Conservation (phyloP, 2,888 invertebrate genomes). For the Lithophane ornitopus region DNA sequence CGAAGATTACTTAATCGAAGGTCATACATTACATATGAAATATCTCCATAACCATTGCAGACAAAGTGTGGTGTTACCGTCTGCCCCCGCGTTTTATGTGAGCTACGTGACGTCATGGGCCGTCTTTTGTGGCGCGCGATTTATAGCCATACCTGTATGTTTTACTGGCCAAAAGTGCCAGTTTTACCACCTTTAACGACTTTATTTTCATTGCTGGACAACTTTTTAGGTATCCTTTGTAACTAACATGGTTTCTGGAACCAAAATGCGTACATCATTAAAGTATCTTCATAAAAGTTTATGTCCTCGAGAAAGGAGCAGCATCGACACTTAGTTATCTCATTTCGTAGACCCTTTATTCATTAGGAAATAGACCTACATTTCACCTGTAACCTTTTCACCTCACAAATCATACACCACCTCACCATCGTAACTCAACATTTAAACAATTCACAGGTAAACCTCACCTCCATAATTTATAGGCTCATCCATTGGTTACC, state of each 20-base stretch:
- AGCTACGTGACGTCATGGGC: slow-evolving; percentile 46
- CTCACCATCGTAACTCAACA: slow-evolving; percentile 50
- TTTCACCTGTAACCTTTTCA: slow-evolving; percentile 20
- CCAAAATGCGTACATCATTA: background rate
- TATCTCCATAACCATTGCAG: slow-evolving; percentile 24
- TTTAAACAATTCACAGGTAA: slow-evolving; percentile 52
- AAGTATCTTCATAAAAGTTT: background rate
- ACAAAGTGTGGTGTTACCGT: slow-evolving; percentile 29
- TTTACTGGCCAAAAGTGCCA: slow-evolving; percentile 40
- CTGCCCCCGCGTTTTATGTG: slow-evolving; percentile 39
- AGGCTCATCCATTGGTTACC: slow-evolving; percentile 51
- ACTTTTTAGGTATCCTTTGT: slow-evolving; percentile 6
- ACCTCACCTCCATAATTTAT: slow-evolving; percentile 48
- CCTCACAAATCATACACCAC: slow-evolving; percentile 46
- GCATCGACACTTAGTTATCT: background rate
- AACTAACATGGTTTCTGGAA: background rate
- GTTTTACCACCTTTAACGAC: slow-evolving; percentile 21
- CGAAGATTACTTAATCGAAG: background rate
- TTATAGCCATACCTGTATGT: slow-evolving; percentile 48
- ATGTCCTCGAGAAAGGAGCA: background rate
- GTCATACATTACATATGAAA: background rate
- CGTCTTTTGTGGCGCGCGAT: slow-evolving; percentile 43
- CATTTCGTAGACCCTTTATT: slow-evolving; percentile 29
- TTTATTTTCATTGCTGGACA: slow-evolving; percentile 28
- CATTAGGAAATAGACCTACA: slow-evolving; percentile 29